Conservation (phyloP, 2,797 vertebrate genomes). For the Falco peregrinus region DNA sequence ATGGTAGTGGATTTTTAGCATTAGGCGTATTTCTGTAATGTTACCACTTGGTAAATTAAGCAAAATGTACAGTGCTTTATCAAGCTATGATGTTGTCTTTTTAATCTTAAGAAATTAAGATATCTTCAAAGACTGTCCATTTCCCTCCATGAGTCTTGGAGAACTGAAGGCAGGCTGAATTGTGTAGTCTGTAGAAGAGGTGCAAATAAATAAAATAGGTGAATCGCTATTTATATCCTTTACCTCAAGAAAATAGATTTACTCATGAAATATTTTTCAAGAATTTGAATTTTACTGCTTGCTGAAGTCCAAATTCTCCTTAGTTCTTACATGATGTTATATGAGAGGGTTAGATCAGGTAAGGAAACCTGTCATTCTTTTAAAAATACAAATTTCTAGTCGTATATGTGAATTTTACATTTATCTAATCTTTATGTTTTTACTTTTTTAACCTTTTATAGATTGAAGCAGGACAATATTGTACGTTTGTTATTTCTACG, state of each 20-base stretch:
- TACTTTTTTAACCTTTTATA: constrained; percentile 16
- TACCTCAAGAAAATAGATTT: background rate
- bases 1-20: background rate
- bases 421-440: background rate
- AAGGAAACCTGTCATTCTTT: background rate
- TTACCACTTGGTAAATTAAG: background rate
- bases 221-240: background rate
- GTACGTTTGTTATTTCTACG: constrained; percentile 84
- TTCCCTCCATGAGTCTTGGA: background rate
- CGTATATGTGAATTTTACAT: background rate
- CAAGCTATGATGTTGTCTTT: background rate
- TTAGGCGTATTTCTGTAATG: background rate
- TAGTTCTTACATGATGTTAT: background rate
- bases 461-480: constrained; percentile 87
- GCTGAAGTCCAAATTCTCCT: background rate
- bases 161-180: background rate
- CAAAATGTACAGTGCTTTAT: background rate
- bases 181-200: background rate
- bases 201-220: background rate
- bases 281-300: background rate
- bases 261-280: background rate
- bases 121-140: background rate
- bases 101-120: background rate
- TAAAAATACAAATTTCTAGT: background rate
- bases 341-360: background rate